These are phyloP conservation scores for Eulithis prunata DNA, from an alignment of 2,888 invertebrate species.

Conservation along the genomic window DNA sequence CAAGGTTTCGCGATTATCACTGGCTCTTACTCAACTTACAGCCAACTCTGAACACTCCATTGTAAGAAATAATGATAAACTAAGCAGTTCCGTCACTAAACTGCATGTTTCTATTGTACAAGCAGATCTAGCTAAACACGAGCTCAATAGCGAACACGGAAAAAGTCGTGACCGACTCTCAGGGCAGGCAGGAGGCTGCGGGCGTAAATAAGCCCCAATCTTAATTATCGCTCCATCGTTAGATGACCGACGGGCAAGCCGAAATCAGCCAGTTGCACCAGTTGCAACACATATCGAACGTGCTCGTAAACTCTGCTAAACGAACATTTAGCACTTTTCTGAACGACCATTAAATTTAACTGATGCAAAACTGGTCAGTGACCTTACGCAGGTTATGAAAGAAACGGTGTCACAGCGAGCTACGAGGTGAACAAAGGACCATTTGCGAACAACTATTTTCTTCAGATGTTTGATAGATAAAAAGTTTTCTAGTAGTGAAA, in stretches of 20 bases:
- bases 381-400: not conserved
- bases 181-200: conserved; percentile 77
- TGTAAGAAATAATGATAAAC: conserved; percentile 13
- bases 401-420: too few relatives aligned
- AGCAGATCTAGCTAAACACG: conserved; percentile 60
- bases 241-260: conserved; percentile 79
- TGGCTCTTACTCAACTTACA: not conserved
- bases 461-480: not conserved
- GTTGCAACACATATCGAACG: conserved; percentile 63
- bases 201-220: conserved; percentile 82
- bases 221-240: conserved; percentile 83
- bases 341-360: not conserved
- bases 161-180: conserved; percentile 79
- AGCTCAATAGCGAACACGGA: conserved; percentile 76
- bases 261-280: conserved; percentile 62
- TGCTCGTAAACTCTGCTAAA: conserved; percentile 3
- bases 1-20: not conserved
- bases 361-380: not conserved
- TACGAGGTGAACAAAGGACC: not conserved
- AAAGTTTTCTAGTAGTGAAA: not conserved
- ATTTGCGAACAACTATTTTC: not conserved
- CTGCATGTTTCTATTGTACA: conserved; percentile 35
- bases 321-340: not conserved
- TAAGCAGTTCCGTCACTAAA: conserved; percentile 24
- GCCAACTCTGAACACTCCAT: conserved; percentile 11